Evolutionary conservation across 2,888 invertebrate genomes (phyloP), one percentile per base, ranked within the genome.

Genomic region (Meliscaeva auricollis): DNA sequence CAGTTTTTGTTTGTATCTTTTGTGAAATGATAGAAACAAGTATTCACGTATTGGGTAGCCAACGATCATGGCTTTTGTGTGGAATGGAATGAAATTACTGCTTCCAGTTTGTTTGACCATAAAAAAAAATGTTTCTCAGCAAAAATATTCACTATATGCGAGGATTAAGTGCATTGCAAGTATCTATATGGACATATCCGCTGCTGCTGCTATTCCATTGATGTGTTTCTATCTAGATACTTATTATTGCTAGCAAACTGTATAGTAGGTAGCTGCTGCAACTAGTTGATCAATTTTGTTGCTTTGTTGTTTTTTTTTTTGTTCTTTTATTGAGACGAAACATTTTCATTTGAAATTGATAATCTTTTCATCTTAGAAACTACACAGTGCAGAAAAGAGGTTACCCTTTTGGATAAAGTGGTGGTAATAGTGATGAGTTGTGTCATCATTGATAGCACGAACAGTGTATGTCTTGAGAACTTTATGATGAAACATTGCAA

Each of bases 91-190:
- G 56, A 68, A 17, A 69, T 74, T 54, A 54, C 54, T 54, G 69
- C 73, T 83, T 68, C 69, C 30, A 83, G 73, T 79, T n/a, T 56
- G 84, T 66, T 70, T 75, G 75, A 66, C 70, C 73, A 69, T 74
- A 68, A 46, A 38, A 79, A 38, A 79, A 70, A 78, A 78, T 78
- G 66, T 62, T 54, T 54, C 20, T 26, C 13, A 8, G 20, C 11
- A 41, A 66, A 30, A 32, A 32, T 56, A 56, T 56, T 58, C 8
- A 13, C 58, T 58, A 20, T 38, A 9, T 13, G 4, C 8, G 26
- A 26, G 30, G 4, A 30, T 30, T 15, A 15, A 15, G 4, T 3
- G 20, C 13, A 35, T 58, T 6, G 13, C 1, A 52, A 52, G 54
- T 68, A 78, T 60, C 20, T 50, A 20, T 30, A 77, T 82, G 58